phyloP scores from a whole-genome alignment of 1,140 invertebrate species.

The Drosophila trapezifrons region DNA sequence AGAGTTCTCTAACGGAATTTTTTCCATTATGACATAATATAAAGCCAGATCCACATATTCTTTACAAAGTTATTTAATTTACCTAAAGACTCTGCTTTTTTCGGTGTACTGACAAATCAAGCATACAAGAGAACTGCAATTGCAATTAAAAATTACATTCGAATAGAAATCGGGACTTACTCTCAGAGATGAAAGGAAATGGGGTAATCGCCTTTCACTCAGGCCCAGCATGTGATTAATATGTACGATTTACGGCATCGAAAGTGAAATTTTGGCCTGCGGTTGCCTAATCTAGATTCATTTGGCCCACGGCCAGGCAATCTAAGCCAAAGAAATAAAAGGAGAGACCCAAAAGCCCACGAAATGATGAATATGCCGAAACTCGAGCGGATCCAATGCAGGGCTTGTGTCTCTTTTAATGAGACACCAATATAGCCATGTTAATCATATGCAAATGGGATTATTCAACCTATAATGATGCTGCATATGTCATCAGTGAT shows the following conservation, averaged over 20 bases:
- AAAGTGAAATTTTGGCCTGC: conserved; percentile 64
- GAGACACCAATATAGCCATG: conserved; percentile 15
- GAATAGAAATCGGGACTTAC: conserved; percentile 14
- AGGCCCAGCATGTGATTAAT: conserved; percentile 29
- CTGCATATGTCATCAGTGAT: conserved; percentile 13
- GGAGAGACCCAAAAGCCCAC: neutral
- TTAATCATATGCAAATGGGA: conserved; percentile 41
- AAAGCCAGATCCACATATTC: neutral
- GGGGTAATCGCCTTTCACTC: conserved; percentile 59
- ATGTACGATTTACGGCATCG: conserved; percentile 34
- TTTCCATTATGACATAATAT: too few species aligned
- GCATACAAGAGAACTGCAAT: conserved; percentile 34
- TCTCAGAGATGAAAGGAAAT: neutral
- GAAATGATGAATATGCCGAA: conserved; percentile 17
- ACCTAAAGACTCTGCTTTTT: neutral
- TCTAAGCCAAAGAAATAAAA: conserved; percentile 23
- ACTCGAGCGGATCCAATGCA: conserved; percentile 20
- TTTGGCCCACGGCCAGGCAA: conserved; percentile 35
- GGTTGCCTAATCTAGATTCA: conserved; percentile 29
- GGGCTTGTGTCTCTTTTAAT: conserved; percentile 9
- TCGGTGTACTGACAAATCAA: conserved; percentile 7
- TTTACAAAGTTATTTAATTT: neutral
- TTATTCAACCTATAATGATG: conserved; percentile 31
- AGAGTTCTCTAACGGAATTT: neutral
- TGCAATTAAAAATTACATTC: conserved; percentile 41